Percentiles rank a stretch among this genome's conserved stretches.
Conservation (phyloP, 1,140 invertebrate species). For the Halictus rubicundus region DNA sequence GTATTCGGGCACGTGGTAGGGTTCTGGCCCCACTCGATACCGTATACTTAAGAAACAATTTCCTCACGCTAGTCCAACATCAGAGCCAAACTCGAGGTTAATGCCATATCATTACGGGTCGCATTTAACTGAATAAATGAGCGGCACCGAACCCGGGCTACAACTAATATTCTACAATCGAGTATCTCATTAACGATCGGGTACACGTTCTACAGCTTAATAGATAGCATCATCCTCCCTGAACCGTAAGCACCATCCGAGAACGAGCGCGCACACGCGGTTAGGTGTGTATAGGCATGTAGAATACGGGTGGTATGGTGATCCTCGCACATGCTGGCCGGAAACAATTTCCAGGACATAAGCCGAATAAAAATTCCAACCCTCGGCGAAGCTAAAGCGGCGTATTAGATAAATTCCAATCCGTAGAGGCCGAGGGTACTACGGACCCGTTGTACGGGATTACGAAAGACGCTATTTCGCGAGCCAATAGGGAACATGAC, state of each 20-base stretch:
- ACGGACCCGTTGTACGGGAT: slow-evolving; percentile 66
- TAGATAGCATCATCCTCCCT: neutral
- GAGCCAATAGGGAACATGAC: slow-evolving; percentile 65
- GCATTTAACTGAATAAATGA: too few relatives aligned
- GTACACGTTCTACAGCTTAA: neutral
- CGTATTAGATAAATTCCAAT: slow-evolving; percentile 62
- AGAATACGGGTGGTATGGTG: neutral
- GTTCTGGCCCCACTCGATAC: too few relatives aligned
- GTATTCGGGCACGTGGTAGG: too few relatives aligned
- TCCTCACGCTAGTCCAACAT: too few relatives aligned
- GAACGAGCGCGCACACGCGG: too few relatives aligned
- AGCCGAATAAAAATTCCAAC: slow-evolving; percentile 35
- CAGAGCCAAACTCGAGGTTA: too few relatives aligned
- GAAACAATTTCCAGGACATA: slow-evolving; percentile 30
- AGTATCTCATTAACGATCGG: too few relatives aligned
- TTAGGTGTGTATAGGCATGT: neutral
- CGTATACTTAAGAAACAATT: too few relatives aligned
- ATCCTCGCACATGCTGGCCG: neutral
- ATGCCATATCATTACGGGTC: too few relatives aligned
- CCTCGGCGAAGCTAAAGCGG: neutral
- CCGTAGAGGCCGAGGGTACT: slow-evolving; percentile 57
- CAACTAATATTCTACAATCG: too few relatives aligned
- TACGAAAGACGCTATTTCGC: slow-evolving; percentile 75
- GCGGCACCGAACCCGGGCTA: too few relatives aligned
- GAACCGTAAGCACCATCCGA: neutral